phyloP scores from a whole-genome alignment of 2,113 vertebrate genomes.

The Dasypus novemcinctus region DNA sequence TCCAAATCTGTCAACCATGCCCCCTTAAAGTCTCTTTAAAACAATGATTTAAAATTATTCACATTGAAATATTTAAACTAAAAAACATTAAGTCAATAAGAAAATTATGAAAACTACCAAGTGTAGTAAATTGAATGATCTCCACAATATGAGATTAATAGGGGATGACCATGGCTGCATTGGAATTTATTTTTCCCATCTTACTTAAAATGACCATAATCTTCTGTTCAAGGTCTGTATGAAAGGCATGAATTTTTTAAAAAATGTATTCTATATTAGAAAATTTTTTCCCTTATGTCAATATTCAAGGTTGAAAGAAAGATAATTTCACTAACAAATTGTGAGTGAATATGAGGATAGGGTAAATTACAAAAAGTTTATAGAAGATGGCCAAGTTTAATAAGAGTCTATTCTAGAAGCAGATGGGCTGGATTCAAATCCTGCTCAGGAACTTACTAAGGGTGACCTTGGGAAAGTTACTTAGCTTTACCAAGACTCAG shows the following conservation, averaged over 20 bases:
- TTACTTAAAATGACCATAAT: background rate
- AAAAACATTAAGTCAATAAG: background rate
- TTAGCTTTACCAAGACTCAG: background rate
- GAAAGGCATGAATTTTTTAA: background rate
- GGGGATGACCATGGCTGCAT: background rate
- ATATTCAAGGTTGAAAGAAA: background rate
- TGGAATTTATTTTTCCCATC: background rate
- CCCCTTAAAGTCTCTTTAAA: constrained; percentile 34
- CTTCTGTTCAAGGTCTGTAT: background rate
- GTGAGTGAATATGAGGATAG: background rate
- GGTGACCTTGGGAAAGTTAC: background rate
- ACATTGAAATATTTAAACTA: background rate
- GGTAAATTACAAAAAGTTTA: background rate
- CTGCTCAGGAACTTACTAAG: background rate
- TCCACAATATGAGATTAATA: background rate
- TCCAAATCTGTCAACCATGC: constrained; percentile 16
- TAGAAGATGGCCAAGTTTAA: background rate
- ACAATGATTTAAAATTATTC: constrained; percentile 26
- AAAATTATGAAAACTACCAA: background rate
- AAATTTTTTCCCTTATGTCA: background rate
- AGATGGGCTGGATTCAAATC: background rate
- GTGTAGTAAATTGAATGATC: background rate
- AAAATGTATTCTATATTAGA: background rate
- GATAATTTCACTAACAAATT: background rate
- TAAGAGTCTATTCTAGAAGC: background rate